These are phyloP conservation scores for Diabrotica balteata DNA, from an alignment of 2,888 invertebrate genomes.

Conservation along the genomic window DNA sequence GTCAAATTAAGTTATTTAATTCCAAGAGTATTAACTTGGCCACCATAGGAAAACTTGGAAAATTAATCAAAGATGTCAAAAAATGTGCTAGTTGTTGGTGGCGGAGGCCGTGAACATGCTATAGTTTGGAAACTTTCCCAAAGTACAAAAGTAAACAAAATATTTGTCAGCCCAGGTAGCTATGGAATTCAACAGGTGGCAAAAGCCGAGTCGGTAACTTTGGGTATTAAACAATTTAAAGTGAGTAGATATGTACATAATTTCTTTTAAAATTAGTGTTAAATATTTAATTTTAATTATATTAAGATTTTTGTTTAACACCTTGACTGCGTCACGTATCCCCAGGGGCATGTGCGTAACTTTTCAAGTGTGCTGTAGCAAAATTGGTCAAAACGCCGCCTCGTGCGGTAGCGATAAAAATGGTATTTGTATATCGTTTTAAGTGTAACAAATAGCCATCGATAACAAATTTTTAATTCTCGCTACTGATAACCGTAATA, in stretches of 20 bases:
- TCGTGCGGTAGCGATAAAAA: too few relatives aligned
- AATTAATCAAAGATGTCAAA: conserved; percentile 54
- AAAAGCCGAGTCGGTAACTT: conserved; percentile 72
- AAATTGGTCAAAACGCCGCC: too few relatives aligned
- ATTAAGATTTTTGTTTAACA: too few relatives aligned
- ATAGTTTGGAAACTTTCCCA: conserved; percentile 92
- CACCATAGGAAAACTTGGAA: not conserved
- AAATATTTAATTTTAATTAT: too few relatives aligned
- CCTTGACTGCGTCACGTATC: too few relatives aligned
- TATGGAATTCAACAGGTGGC: conserved; percentile 77
- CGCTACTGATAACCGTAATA: too few relatives aligned
- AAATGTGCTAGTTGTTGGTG: conserved; percentile 83
- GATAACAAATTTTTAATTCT: too few relatives aligned
- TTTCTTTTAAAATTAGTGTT: too few relatives aligned
- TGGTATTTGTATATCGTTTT: too few relatives aligned
- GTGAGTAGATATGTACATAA: conserved; percentile 56
- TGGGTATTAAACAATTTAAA: conserved; percentile 67
- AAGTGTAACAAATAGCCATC: too few relatives aligned
- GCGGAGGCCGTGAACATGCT: conserved; percentile 96
- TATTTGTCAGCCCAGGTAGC: conserved; percentile 91
- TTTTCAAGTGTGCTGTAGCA: too few relatives aligned
- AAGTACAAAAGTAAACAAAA: conserved; percentile 72
- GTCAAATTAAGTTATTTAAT: conserved; percentile 1
- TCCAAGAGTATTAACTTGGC: not conserved
- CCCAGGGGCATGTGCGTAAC: too few relatives aligned